Evolutionary conservation across 2,888 invertebrate genomes (phyloP).

Genomic region (Drosophila stalkeri): DNA sequence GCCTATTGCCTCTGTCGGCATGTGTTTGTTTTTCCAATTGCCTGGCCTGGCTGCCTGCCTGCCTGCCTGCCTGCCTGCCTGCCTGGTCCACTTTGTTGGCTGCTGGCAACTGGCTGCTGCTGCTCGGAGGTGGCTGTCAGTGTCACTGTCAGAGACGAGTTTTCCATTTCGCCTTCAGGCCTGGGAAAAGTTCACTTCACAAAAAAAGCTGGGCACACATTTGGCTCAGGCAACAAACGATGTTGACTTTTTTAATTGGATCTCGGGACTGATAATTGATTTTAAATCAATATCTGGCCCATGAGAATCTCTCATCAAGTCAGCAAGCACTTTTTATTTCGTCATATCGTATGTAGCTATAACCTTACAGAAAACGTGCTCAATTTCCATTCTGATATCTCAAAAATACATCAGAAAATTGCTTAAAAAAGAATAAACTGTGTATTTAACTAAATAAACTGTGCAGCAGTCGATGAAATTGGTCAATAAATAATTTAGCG

Average conservation of each 20-base stretch:
- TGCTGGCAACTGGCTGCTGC: conserved; percentile 21
- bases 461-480: background rate
- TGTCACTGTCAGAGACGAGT: conserved; percentile 65
- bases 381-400: background rate
- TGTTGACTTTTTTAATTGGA: conserved; percentile 55
- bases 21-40: conserved; percentile 77
- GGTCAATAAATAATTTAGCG: no score
- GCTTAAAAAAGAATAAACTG: background rate
- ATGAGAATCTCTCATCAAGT: background rate
- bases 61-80: conserved; percentile 2
- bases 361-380: no score
- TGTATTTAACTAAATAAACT: background rate
- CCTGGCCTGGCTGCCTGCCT: background rate
- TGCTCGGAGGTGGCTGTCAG: conserved; percentile 61
- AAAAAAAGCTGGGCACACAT: conserved; percentile 41
- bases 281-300: background rate
- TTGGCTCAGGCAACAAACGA: conserved; percentile 34
- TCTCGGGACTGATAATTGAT: conserved; percentile 31
- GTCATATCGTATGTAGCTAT: background rate
- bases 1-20: conserved; percentile 63
- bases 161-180: conserved; percentile 48
- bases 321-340: background rate
- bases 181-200: conserved; percentile 60
- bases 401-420: background rate
- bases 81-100: conserved; percentile 39